Evolutionary conservation across 2,888 invertebrate genomes (phyloP), one percentile per base, ranked within the genome.

Genomic region (Melanostoma scalare): DNA sequence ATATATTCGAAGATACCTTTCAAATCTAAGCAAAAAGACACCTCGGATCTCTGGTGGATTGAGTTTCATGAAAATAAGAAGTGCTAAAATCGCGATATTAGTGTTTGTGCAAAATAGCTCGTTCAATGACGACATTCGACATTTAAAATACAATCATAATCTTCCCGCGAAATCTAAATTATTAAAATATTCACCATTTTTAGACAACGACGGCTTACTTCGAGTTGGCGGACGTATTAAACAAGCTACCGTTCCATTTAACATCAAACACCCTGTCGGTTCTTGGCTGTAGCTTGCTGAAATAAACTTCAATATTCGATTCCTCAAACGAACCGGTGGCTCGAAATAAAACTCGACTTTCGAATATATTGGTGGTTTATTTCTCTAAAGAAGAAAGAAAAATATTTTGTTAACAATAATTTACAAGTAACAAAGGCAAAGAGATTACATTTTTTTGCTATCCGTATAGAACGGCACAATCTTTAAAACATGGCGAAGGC

Each of bases 261-360:
- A 76, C 10, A 46, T 63, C 0, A 69, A 74, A 48, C 69, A 58
- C 80, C n/a, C 56, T 20, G 20, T 20, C 20, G 20, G 20, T 20
- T 20, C 20, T 20, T 20, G 20, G 20, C 1, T 20, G 20, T 20
- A 20, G 20, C 20, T 20, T 20, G 20, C 1, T 1, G 20, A 20
- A 20, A 20, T 1, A 20, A 20, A 20, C 20, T 20, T 20, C 20
- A 20, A 20, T n/a, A n/a, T n/a, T n/a, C n/a, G n/a, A n/a, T 20
- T 20, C 20, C 20, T 20, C 1, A 20, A 20, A 20, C 20, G 20
- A 20, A 20, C 0, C 1, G 20, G 20, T 20, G 20, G 20, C 20
- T 20, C 20, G 20, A 20, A 20, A 20, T 20, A 20, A 20, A 20
- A 20, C 20, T 20, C 20, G 20, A 20, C 20, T 20, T 20, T 20